Percentiles rank a stretch among this genome's conserved stretches.
These are phyloP conservation scores for Octomys mimax DNA, from an alignment of 2,797 vertebrate genomes.

Conservation along the genomic window DNA sequence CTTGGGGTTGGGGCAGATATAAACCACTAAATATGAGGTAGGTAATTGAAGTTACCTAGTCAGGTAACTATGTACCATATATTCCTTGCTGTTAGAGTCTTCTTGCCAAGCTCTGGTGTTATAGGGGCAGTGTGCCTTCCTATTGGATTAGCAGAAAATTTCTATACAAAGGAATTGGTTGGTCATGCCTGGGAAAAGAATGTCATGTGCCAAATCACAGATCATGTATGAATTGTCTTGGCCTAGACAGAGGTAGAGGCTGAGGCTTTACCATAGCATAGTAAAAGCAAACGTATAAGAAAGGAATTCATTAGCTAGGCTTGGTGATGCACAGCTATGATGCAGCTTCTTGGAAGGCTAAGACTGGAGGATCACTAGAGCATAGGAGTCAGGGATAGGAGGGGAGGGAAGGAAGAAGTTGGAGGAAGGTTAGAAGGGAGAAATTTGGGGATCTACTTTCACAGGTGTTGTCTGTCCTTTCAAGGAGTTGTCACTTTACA, in stretches of 20 bases:
- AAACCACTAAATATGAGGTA: background rate
- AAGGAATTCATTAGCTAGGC: background rate
- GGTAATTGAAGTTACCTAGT: background rate
- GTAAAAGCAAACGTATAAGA: background rate
- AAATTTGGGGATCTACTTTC: background rate
- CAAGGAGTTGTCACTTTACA: accelerated
- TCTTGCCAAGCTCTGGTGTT: background rate
- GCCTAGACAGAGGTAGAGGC: accelerated
- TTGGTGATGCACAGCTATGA: background rate
- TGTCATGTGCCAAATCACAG: background rate
- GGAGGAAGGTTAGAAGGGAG: background rate
- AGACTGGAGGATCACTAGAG: background rate
- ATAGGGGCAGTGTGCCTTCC: accelerated
- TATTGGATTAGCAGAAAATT: too few species aligned
- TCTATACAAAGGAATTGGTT: background rate
- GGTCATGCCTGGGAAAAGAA: background rate
- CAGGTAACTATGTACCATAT: too few species aligned
- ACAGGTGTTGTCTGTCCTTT: background rate
- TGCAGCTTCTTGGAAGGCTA: background rate
- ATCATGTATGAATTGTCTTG: background rate
- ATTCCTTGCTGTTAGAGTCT: accelerated
- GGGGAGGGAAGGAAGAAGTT: background rate
- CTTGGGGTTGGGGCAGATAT: background rate
- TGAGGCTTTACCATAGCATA: too few species aligned
- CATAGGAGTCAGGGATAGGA: background rate